Percentiles rank a stretch among this genome's conserved stretches.
Evolutionary conservation across 1,140 invertebrate species (phyloP).

Genomic region (Drosophila equinoxialis): DNA sequence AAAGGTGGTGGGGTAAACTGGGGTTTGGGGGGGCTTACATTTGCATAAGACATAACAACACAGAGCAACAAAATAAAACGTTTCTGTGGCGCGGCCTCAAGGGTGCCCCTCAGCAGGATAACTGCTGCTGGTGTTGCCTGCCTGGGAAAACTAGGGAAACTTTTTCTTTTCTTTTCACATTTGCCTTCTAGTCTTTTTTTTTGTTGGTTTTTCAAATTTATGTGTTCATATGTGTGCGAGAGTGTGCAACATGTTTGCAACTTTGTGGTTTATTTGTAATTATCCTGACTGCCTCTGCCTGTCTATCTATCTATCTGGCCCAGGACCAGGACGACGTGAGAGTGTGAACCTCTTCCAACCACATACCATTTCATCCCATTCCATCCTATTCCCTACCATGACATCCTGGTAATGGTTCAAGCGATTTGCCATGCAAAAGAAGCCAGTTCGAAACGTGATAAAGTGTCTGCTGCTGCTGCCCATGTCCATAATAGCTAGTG

Average conservation of each 20-base stretch:
- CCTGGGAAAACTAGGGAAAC: slow-evolving; percentile 34
- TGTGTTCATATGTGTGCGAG: slow-evolving; percentile 33
- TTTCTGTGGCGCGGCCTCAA: slow-evolving; percentile 47
- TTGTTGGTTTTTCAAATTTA: slow-evolving; percentile 50
- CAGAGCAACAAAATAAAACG: slow-evolving; percentile 57
- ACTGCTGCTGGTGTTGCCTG: slow-evolving; percentile 10
- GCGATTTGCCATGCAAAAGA: slow-evolving; percentile 67
- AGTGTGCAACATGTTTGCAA: slow-evolving; percentile 72
- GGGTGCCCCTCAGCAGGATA: slow-evolving; percentile 37
- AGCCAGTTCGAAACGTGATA: slow-evolving; percentile 71
- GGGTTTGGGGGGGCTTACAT: slow-evolving; percentile 41
- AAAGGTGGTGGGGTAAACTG: neutral
- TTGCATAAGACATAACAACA: slow-evolving; percentile 74
- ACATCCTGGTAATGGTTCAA: slow-evolving; percentile 56
- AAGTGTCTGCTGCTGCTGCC: slow-evolving; percentile 47
- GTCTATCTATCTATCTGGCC: slow-evolving; percentile 27
- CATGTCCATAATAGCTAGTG: slow-evolving; percentile 32
- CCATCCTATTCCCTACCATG: slow-evolving; percentile 6
- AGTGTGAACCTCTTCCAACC: slow-evolving; percentile 11
- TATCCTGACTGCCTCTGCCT: slow-evolving; percentile 56
- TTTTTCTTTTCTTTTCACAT: slow-evolving; percentile 39
- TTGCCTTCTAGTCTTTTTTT: slow-evolving; percentile 16
- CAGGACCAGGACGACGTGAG: slow-evolving; percentile 29
- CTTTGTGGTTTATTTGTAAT: slow-evolving; percentile 81
- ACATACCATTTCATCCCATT: neutral